Evolutionary conservation across 2,888 invertebrate genomes (phyloP).

Genomic region (Elegia similella): DNA sequence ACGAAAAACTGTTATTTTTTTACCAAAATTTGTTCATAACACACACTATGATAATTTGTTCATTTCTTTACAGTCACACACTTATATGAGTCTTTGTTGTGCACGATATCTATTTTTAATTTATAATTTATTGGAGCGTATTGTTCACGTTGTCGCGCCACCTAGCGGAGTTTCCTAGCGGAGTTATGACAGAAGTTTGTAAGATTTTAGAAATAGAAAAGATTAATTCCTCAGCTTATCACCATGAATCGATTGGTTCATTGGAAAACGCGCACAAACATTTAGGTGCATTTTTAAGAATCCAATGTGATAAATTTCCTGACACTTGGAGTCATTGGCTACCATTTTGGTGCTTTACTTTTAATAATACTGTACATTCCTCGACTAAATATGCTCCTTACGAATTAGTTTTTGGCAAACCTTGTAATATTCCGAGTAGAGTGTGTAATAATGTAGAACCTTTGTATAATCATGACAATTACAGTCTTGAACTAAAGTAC

Average conservation of each 20-base stretch:
- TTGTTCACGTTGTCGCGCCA: too few relatives aligned
- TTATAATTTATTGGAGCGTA: too few relatives aligned
- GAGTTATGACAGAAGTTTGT: constrained; percentile 9
- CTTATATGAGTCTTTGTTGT: too few relatives aligned
- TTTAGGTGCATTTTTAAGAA: constrained; percentile 22
- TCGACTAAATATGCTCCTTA: constrained; percentile 26
- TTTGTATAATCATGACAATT: constrained; percentile 24
- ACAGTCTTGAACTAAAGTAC: constrained; percentile 24
- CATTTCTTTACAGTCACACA: too few relatives aligned
- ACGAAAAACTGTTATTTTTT: too few relatives aligned
- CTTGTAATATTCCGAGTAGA: constrained; percentile 23
- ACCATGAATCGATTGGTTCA: constrained; percentile 20
- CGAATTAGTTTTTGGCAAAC: constrained; percentile 28
- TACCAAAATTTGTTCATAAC: too few relatives aligned
- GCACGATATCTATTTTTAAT: too few relatives aligned
- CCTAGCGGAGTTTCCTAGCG: too few relatives aligned
- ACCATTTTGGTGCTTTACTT: constrained; percentile 24
- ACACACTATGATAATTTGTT: too few relatives aligned
- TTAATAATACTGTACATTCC: constrained; percentile 27
- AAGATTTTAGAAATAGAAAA: constrained; percentile 14
- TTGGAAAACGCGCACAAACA: constrained; percentile 23
- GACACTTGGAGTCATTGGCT: constrained; percentile 24
- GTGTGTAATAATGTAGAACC: constrained; percentile 21
- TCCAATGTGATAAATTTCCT: constrained; percentile 16
- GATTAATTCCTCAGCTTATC: constrained; percentile 13